Conservation (phyloP, 2,113 vertebrate genomes). For the Aphyosemion australe region DNA sequence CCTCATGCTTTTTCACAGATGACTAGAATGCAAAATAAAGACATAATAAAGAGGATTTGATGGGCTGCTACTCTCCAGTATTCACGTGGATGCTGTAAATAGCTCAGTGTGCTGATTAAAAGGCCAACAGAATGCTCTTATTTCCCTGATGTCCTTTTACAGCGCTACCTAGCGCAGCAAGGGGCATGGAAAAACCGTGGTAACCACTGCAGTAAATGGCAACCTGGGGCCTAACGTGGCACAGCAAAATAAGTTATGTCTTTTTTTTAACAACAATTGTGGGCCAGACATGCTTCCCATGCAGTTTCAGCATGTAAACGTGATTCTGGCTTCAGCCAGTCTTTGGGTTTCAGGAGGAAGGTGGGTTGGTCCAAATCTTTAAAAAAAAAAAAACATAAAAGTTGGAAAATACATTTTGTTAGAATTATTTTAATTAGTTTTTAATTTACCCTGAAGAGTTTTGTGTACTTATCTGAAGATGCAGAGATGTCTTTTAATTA, state of each 20-base stretch:
- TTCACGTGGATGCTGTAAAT: constrained; percentile 59
- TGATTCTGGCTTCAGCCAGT: constrained; percentile 23
- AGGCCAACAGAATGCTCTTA: constrained; percentile 60
- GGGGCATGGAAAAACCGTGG: constrained; percentile 27
- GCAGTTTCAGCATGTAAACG: constrained; percentile 30
- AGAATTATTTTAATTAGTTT: too few species aligned
- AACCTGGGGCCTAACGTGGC: constrained; percentile 14
- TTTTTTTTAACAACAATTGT: constrained; percentile 14
- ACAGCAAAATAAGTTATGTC: constrained; percentile 13
- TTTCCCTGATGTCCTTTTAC: constrained; percentile 65
- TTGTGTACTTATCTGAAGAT: too few species aligned
- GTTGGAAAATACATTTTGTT: too few species aligned
- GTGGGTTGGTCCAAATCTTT: background rate
- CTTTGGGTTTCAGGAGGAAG: constrained; percentile 12
- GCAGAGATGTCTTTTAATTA: too few species aligned
- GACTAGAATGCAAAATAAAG: constrained; percentile 54
- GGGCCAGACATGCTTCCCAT: constrained; percentile 27
- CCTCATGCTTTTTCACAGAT: constrained; percentile 49
- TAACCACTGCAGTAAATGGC: constrained; percentile 20
- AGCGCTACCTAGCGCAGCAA: constrained; percentile 39
- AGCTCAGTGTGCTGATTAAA: constrained; percentile 65
- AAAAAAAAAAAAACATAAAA: too few species aligned
- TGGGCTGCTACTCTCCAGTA: constrained; percentile 34
- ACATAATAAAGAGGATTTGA: constrained; percentile 39
- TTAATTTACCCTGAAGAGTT: too few species aligned